Percentiles rank a stretch among this genome's conserved stretches.
phyloP scores from a whole-genome alignment of 2,888 invertebrate genomes.

The Cylloceria caligata region DNA sequence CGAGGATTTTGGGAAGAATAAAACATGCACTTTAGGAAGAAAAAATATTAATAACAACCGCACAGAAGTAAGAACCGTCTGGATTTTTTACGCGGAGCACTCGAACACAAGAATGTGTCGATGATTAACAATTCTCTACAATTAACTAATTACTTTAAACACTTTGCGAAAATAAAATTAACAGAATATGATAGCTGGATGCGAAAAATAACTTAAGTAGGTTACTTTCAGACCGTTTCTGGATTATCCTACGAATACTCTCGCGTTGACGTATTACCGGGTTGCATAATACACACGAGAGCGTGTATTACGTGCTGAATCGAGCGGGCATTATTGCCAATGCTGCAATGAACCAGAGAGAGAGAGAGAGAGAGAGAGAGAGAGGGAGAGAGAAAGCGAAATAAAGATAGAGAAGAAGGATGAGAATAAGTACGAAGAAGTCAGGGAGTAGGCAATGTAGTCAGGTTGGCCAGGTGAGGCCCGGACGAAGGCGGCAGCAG shows the following conservation, averaged over 20 bases:
- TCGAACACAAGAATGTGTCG: too few relatives aligned
- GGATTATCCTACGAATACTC: background rate
- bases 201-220: background rate
- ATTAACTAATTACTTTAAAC: too few relatives aligned
- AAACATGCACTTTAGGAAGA: too few relatives aligned
- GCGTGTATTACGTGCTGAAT: slow-evolving; percentile 35
- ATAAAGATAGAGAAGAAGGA: slow-evolving; percentile 38
- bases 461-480: slow-evolving; percentile 65
- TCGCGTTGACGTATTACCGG: slow-evolving; percentile 31
- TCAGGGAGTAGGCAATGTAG: slow-evolving; percentile 24
- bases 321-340: slow-evolving; percentile 35
- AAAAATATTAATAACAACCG: too few relatives aligned
- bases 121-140: too few relatives aligned
- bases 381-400: background rate
- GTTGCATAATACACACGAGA: slow-evolving; percentile 18
- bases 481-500: slow-evolving; percentile 56
- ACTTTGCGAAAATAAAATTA: too few relatives aligned
- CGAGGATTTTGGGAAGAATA: too few relatives aligned
- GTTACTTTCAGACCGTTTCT: background rate
- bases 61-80: too few relatives aligned
- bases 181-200: too few relatives aligned
- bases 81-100: too few relatives aligned
- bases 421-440: slow-evolving; percentile 24
- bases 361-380: slow-evolving; percentile 14
- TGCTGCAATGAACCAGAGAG: slow-evolving; percentile 23